Conservation (phyloP, 2,113 vertebrate species). For the Hemichromis elongatus region DNA sequence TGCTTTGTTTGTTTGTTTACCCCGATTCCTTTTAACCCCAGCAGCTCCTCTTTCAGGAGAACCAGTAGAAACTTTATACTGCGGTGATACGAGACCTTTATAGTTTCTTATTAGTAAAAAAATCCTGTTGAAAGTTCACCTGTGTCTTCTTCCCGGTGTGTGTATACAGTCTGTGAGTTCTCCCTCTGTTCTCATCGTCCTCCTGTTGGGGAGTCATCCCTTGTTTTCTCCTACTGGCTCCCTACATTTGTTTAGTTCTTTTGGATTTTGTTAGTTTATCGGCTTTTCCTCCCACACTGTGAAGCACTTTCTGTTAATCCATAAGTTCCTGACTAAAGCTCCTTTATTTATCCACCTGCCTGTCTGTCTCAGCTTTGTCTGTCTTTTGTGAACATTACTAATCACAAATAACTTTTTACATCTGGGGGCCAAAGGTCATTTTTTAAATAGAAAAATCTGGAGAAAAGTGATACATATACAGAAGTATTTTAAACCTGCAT, state of each 20-base stretch:
- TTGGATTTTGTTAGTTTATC: neutral
- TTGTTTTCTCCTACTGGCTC: neutral
- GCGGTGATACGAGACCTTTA: neutral
- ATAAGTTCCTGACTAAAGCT: neutral
- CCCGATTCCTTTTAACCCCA: neutral
- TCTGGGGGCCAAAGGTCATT: neutral
- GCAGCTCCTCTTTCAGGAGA: neutral
- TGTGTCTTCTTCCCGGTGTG: neutral
- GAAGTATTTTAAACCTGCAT: neutral
- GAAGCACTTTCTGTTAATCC: neutral
- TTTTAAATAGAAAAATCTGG: no score
- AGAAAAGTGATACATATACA: neutral
- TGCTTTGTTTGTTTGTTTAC: neutral
- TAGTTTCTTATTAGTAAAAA: neutral
- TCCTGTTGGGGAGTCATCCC: neutral
- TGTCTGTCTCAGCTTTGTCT: neutral
- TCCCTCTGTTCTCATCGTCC: neutral
- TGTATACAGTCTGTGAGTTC: neutral
- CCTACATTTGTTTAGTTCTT: neutral
- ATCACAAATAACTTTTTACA: neutral
- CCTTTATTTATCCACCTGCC: neutral
- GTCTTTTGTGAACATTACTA: neutral
- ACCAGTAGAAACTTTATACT: neutral
- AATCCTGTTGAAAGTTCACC: neutral
- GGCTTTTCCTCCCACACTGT: neutral